Conservation (phyloP, 2,888 invertebrate species). For the Parnassius glacialis region DNA sequence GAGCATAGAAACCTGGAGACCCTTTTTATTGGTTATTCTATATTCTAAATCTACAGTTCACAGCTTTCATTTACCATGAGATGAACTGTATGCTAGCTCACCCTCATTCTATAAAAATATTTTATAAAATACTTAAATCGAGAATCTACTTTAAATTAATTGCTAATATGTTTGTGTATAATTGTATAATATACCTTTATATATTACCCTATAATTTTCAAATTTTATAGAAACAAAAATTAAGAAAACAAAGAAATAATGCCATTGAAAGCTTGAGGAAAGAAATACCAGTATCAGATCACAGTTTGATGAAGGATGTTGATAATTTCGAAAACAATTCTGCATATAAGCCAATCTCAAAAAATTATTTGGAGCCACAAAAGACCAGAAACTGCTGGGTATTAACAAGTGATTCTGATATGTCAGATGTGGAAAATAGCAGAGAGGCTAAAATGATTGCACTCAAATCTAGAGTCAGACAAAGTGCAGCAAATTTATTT, state of each 20-base stretch:
- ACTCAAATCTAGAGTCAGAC: slow-evolving; percentile 83
- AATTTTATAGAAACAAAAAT: slow-evolving; percentile 68
- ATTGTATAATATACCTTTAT: too few relatives aligned
- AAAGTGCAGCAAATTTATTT: slow-evolving; percentile 83
- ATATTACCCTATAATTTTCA: neutral
- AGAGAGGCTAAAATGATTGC: slow-evolving; percentile 72
- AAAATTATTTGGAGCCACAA: slow-evolving; percentile 58
- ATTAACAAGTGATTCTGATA: slow-evolving; percentile 84
- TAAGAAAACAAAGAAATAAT: slow-evolving; percentile 71
- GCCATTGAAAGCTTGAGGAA: slow-evolving; percentile 71
- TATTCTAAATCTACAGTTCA: too few relatives aligned
- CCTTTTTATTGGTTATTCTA: too few relatives aligned
- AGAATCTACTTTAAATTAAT: too few relatives aligned
- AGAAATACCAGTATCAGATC: slow-evolving; percentile 70
- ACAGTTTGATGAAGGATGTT: slow-evolving; percentile 66
- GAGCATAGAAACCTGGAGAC: too few relatives aligned
- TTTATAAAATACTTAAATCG: too few relatives aligned
- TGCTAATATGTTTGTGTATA: too few relatives aligned
- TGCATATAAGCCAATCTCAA: slow-evolving; percentile 63
- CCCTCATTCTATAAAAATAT: too few relatives aligned
- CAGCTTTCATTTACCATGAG: too few relatives aligned
- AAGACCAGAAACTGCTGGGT: slow-evolving; percentile 55
- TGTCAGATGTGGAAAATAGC: slow-evolving; percentile 82
- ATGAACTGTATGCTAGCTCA: too few relatives aligned
- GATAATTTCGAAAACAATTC: slow-evolving; percentile 64